These are phyloP conservation scores for Graptemys geographica DNA, from an alignment of 2,797 vertebrate species.

Conservation along the genomic window DNA sequence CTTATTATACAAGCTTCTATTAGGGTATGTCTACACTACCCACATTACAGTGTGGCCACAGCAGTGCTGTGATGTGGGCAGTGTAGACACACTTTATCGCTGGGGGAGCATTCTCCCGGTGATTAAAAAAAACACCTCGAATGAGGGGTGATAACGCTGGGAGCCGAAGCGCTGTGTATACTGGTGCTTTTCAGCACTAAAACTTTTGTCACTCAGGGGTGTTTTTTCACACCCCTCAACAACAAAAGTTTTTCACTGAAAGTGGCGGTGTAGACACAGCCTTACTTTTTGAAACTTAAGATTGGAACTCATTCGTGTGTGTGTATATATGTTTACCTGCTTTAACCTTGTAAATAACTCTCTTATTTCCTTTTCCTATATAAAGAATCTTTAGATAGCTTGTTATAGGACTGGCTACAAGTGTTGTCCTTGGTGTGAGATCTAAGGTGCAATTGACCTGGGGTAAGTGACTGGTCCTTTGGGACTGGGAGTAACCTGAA, in stretches of 20 bases:
- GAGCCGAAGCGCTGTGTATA: too few relatives aligned
- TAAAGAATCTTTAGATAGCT: background rate
- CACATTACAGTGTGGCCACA: too few relatives aligned
- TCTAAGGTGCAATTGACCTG: background rate
- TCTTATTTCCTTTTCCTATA: background rate
- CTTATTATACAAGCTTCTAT: background rate
- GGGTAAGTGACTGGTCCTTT: background rate
- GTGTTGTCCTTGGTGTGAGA: background rate
- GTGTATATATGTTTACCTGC: background rate
- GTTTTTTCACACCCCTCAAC: too few relatives aligned
- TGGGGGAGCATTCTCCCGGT: fast-evolving
- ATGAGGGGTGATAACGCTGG: too few relatives aligned
- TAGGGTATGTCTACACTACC: too few relatives aligned
- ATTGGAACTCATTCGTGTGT: background rate
- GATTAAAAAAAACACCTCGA: too few relatives aligned
- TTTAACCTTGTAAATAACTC: background rate
- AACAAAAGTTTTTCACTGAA: too few relatives aligned
- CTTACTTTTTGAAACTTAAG: background rate
- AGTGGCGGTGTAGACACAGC: too few relatives aligned
- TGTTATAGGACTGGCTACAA: background rate
- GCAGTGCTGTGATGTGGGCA: too few relatives aligned
- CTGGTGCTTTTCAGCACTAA: too few relatives aligned
- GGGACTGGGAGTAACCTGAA: background rate
- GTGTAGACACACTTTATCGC: too few relatives aligned
- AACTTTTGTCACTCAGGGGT: too few relatives aligned